Evolutionary conservation across 2,113 vertebrate species (phyloP).

Genomic region (Tragelaphus strepsiceros): DNA sequence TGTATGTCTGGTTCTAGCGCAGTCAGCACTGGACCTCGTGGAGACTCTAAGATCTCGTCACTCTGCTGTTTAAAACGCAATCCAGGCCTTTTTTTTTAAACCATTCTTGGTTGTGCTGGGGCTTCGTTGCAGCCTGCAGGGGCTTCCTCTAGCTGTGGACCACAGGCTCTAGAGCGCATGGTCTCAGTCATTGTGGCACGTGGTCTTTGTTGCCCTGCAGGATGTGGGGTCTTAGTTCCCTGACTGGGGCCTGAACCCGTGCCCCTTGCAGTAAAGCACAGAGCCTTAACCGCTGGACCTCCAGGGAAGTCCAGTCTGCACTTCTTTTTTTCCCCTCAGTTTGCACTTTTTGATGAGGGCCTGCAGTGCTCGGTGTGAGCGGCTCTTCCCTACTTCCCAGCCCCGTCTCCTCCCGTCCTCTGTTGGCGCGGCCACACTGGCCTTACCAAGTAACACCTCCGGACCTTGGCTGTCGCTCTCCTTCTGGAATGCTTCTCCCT

Average conservation of each 20-base stretch:
- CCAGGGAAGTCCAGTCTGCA: neutral
- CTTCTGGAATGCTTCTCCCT: neutral
- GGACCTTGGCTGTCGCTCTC: neutral
- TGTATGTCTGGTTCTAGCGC: neutral
- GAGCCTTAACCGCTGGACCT: neutral
- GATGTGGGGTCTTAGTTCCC: neutral
- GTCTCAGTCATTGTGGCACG: neutral
- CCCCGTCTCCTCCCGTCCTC: neutral
- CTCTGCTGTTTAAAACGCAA: neutral
- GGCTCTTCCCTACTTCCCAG: neutral
- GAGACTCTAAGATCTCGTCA: neutral
- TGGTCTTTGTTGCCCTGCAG: neutral
- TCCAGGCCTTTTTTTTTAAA: no score
- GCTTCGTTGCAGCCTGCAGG: neutral
- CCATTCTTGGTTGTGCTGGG: neutral
- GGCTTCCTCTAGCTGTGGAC: neutral
- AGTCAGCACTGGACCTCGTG: neutral
- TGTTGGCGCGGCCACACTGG: neutral
- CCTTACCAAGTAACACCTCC: neutral
- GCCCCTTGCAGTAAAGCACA: neutral
- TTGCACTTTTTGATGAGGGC: neutral
- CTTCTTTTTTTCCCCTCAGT: neutral
- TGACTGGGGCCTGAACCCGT: fast-evolving
- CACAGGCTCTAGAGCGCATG: neutral
- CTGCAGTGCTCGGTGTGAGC: neutral